Evolutionary conservation across 1,140 invertebrate genomes (phyloP), one percentile per base, ranked within the genome.

Genomic region (Caenorhabditis inopinata): DNA sequence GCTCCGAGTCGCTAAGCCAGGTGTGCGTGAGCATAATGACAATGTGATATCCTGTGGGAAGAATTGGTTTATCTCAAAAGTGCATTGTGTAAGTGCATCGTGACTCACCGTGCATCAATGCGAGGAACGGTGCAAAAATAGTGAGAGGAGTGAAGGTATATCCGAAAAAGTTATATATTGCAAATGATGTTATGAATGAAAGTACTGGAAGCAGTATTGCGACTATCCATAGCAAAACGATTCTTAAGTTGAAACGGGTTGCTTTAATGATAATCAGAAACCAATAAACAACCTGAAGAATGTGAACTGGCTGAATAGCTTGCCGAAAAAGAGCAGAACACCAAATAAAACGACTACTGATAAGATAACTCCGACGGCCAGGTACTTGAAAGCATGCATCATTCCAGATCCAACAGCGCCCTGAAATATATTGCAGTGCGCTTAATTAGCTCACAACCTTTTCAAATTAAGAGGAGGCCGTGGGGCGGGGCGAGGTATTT

Each of bases 11-110:
- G 32, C 58, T 68, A 18, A 68, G 58, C 58, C 58, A 68, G 32
- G 58, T 68, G 58, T 68, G 58, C 4, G 58, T 68, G 32, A 68
- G 58, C 58, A 68, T 68, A 42, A 68, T 68, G 32, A 68, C 58
- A 42, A 32, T 68, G 58, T 68, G 38, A 38, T 38, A 68, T 16
- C 58, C 58, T 68, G n/a, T 9, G 12, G 9, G 58, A 68, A 21
- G 2, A 68, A 68, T 38, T 0, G 58, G 18, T 38, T 35, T 58
- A 16, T 29, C 51, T n/a, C n/a, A n/a, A n/a, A 29, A 58, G n/a
- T 29, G 51, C 16, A 68, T 18, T 29, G n/a, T 21, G 0, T 2
- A 5, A 32, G n/a, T 29, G 27, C 38, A 42, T 42, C n/a, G 4
- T 3, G 2, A 35, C 32, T 68, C 23, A 68, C 58, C 58, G 38